Base-by-base conservation (phyloP, 2,888 invertebrate species). In the Podabrus alpinus region DNA sequence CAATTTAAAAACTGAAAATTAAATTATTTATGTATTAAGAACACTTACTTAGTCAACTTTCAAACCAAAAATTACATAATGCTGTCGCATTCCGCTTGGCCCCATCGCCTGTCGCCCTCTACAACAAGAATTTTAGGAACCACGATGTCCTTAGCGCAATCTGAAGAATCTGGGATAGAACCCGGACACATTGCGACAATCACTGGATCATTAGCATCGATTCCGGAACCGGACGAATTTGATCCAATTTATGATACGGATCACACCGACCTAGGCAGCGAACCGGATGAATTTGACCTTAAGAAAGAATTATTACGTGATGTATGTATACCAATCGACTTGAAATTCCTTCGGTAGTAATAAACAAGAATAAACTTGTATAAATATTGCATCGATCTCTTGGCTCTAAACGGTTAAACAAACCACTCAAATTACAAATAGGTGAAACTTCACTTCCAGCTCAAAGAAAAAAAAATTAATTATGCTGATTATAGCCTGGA, bases 201-300 rank as follows among this genome's bases (percentile, higher is more conserved):
- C 83, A 93, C 93, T 45, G 93, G 93, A 66, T 93, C 93, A 1
- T 88, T 93, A 80, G 88, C 83, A 45, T 87, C 87, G 85, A 90
- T 80, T 89, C 90, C 71, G 87, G 90, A 75, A 74, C 85, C 83
- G 82, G 93, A 92, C 83, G 92, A 92, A 59, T 64, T 66, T 13
- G 77, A 77, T 73, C 69, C 77, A 9, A 67, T 75, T 62, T 94
- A 94, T 85, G 93, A 94, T 84, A 94, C 94, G 69, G 94, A 94
- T 85, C 94, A 94, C 83, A 94, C 94, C 16, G 94, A 94, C 86
- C 90, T 94, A 70, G 94, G 92, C 77, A 95, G 94, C 69, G 95
- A 95, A 84, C 88, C 91, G 79, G 95, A 95, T 86, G 95, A 95
- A 86, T 92, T 92, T 45, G 94, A 95, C 85, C 89, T 94, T 81